Evolutionary conservation across 2,113 vertebrate genomes (phyloP), one percentile per base, ranked within the genome.

Genomic region (Clinocottus analis): DNA sequence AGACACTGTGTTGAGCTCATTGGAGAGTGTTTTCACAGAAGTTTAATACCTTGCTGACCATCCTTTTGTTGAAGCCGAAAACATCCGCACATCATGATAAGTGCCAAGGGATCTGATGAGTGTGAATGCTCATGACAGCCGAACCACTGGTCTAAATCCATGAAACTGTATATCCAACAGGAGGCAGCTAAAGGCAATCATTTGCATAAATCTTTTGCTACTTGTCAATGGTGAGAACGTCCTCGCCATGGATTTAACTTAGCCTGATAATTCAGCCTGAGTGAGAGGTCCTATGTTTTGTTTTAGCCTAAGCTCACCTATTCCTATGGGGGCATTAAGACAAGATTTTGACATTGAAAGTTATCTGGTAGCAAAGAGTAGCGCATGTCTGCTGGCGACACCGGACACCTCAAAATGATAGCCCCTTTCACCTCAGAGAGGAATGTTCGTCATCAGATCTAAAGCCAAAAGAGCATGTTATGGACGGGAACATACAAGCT

Each of bases 31-130:
- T 62, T 27, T 72, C n/a, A 51, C 60, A 41, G 39, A 35, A 29
- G 29, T 62, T 43, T 56, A 67, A 66, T 56, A 67, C 27, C 65
- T 41, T 23, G 29, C 29, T 62, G 19, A 55, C 37, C 31, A 66
- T 68, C 37, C 21, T 23, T 60, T 60, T 65, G 65, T 56, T 49
- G 39, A n/a, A 61, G 23, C 43, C 41, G 59, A 11, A 25, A 25
- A 23, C 51, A 55, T 55, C 51, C 11, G n/a, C 51, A 23, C 21
- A 55, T 39, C 51, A 25, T 23, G 25, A 55, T 10, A 55, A 55
- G n/a, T 25, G 51, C n/a, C 51, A 63, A 21, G 23, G 43, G 35
- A 27, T 6, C 27, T 59, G 56, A 59, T 27, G 29, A 27, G 56
- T 59, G 56, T 2, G 51, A 12, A 55, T 53, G 45, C 45, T 47